Percentiles rank a stretch among this genome's conserved stretches.
Conservation (phyloP, 2,113 vertebrate genomes). For the Dipodomys stephensi region DNA sequence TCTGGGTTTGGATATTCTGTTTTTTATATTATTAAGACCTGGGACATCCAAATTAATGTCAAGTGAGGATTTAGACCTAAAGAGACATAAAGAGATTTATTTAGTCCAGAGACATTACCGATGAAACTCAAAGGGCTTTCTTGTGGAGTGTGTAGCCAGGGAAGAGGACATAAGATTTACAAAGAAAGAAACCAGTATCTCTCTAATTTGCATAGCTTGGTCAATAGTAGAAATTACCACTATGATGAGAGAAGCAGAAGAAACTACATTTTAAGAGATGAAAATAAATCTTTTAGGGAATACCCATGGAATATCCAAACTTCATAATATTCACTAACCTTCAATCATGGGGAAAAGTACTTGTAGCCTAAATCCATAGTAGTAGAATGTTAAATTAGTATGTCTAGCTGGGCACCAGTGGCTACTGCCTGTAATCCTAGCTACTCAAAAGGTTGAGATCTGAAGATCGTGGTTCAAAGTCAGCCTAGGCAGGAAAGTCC, state of each 20-base stretch:
- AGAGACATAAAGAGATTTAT: background rate
- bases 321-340: background rate
- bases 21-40: background rate
- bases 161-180: background rate
- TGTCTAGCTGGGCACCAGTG: background rate
- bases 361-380: constrained; percentile 12
- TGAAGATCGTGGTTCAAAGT: too few species aligned
- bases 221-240: background rate
- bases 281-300: background rate
- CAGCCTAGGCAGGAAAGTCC: too few species aligned
- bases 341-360: background rate
- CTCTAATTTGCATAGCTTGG: background rate
- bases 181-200: background rate
- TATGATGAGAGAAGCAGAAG: constrained; percentile 14
- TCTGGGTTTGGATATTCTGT: background rate
- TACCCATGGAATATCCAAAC: background rate
- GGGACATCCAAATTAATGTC: background rate
- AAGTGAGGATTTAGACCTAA: background rate
- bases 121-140: background rate
- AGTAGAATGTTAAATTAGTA: constrained; percentile 12
- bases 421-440: too few species aligned
- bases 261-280: background rate
- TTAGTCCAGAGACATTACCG: background rate
- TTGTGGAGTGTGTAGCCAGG: background rate
- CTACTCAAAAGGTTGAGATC: too few species aligned